phyloP scores from a whole-genome alignment of 2,888 invertebrate species.

The Meiosimyza platycephala region DNA sequence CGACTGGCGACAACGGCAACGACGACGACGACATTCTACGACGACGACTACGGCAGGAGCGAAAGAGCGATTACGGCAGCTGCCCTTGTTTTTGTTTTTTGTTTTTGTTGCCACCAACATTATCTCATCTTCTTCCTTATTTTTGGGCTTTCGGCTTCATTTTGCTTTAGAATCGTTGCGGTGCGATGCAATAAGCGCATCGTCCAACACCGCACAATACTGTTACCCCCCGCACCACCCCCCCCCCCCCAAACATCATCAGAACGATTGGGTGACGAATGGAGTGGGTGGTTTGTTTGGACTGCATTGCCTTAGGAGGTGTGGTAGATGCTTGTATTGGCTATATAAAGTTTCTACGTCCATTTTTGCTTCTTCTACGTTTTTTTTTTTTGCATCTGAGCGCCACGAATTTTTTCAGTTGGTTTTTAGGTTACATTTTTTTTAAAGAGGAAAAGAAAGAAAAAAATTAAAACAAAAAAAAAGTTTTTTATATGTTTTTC shows the following conservation, averaged over 20 bases:
- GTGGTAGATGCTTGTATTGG: conserved; percentile 10
- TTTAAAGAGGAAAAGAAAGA: conserved; percentile 37
- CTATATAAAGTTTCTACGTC: conserved; percentile 35
- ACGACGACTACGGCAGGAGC: not conserved
- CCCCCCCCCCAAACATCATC: not conserved
- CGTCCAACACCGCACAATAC: not conserved
- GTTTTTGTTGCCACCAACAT: conserved; percentile 5
- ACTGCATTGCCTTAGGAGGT: not conserved
- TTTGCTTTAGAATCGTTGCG: conserved; percentile 22
- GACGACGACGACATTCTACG: conserved; percentile 13
- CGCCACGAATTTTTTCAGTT: conserved; percentile 57
- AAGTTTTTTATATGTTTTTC: conserved; percentile 37
- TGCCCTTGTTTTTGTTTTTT: conserved; percentile 14
- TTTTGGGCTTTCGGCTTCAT: conserved; percentile 33
- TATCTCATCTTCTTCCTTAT: conserved; percentile 49
- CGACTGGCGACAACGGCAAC: conserved; percentile 19
- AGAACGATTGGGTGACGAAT: not conserved
- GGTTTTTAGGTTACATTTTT: conserved; percentile 63
- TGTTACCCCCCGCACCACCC: not conserved
- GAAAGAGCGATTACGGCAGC: conserved; percentile 20
- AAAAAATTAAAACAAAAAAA: not conserved
- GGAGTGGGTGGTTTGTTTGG: not conserved
- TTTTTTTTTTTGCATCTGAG: not conserved
- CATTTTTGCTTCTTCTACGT: conserved; percentile 30
- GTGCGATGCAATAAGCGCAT: conserved; percentile 55